Conservation (phyloP, 2,797 vertebrate species). For the Notolabrus celidotus region DNA sequence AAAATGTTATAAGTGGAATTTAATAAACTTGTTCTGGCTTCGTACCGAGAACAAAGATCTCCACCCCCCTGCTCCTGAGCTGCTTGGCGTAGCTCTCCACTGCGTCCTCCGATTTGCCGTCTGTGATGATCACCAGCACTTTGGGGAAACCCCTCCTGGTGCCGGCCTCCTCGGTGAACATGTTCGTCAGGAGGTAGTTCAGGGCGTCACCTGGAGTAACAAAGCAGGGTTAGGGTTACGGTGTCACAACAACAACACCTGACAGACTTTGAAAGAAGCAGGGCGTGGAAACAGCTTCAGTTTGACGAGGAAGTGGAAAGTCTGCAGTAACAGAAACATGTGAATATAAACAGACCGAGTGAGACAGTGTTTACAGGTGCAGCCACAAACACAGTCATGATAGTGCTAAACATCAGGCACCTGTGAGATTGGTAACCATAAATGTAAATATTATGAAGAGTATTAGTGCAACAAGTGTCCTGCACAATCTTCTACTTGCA, state of each 20-base stretch:
- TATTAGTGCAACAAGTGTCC: too few relatives aligned
- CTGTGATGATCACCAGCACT: constrained; percentile 94
- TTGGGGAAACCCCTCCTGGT: constrained; percentile 92
- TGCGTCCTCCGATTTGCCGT: constrained; percentile 91
- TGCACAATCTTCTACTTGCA: neutral
- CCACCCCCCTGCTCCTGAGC: constrained; percentile 90
- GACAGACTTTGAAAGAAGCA: too few relatives aligned
- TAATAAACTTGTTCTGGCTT: constrained; percentile 41
- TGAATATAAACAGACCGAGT: too few relatives aligned
- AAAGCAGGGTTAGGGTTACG: neutral
- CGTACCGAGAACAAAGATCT: constrained; percentile 95
- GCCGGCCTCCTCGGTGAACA: constrained; percentile 88
- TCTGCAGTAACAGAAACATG: too few relatives aligned
- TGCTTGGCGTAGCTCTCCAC: constrained; percentile 89
- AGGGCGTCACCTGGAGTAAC: constrained; percentile 89
- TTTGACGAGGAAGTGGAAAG: too few relatives aligned
- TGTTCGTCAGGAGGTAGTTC: constrained; percentile 87
- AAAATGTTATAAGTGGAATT: constrained; percentile 47
- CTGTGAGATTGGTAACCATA: too few relatives aligned
- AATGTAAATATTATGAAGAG: too few relatives aligned
- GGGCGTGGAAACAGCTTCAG: too few relatives aligned
- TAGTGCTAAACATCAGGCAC: too few relatives aligned
- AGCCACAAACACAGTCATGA: too few relatives aligned
- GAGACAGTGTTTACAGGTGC: too few relatives aligned
- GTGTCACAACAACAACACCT: too few relatives aligned